Conservation (phyloP, 2,113 vertebrate genomes). For the Melierax canorus region DNA sequence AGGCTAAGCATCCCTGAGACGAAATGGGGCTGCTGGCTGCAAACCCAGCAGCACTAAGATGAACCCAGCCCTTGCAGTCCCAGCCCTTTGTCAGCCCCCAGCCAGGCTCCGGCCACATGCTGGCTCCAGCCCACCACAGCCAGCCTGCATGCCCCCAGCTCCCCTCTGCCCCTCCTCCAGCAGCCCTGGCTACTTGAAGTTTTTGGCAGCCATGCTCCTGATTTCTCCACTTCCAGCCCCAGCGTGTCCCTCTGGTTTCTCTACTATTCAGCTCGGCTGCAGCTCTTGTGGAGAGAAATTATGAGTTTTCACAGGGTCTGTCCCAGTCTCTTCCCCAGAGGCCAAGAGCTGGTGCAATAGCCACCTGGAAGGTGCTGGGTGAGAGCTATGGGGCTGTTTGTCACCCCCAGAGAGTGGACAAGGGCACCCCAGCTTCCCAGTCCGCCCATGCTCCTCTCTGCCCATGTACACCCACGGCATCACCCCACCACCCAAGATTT, state of each 20-base stretch:
- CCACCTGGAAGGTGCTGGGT: background rate
- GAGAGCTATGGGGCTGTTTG: background rate
- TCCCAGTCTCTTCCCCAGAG: background rate
- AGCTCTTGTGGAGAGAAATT: background rate
- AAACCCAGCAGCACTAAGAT: background rate
- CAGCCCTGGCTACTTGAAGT: background rate
- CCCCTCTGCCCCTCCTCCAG: background rate
- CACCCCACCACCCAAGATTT: rapidly evolving
- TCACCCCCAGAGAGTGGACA: background rate
- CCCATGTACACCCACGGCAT: rapidly evolving
- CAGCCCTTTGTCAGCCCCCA: background rate
- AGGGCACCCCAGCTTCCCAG: background rate
- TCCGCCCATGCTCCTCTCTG: background rate
- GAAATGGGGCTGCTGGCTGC: background rate
- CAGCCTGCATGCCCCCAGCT: background rate
- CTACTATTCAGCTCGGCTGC: background rate
- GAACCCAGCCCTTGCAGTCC: background rate
- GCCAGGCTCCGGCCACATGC: background rate
- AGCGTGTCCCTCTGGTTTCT: background rate
- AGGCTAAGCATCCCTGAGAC: background rate
- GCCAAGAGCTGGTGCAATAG: rapidly evolving
- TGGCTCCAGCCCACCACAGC: background rate
- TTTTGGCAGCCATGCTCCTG: background rate
- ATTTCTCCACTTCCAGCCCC: background rate
- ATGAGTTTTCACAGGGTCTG: background rate